A percentile compares a stretch with the other conserved stretches of the same genome.
Evolutionary conservation across 1,140 invertebrate species (phyloP).

Genomic region (Zaprionus gabonicus): DNA sequence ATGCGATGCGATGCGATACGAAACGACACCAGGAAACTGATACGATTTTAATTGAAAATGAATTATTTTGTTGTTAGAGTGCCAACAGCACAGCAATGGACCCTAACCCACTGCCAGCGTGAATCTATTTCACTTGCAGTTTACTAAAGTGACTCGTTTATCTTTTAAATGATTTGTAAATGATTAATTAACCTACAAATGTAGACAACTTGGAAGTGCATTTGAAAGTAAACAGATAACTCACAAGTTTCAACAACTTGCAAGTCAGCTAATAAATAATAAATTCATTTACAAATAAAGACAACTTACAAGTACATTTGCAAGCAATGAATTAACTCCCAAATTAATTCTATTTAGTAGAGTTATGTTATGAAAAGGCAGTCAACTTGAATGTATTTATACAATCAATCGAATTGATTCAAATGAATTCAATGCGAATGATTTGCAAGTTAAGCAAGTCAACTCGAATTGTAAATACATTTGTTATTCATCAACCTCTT

Average conservation of each 20-base stretch:
- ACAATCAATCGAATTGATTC: not conserved
- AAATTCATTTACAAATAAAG: not conserved
- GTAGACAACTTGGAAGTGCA: not conserved
- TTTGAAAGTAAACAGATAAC: not conserved
- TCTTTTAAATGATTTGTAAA: not conserved
- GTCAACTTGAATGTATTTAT: not conserved
- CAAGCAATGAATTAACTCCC: too few species aligned
- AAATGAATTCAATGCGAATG: not conserved
- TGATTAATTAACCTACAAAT: not conserved
- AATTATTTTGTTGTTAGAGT: conserved; percentile 79
- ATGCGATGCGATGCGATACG: not conserved
- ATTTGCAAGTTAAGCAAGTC: not conserved
- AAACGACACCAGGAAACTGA: conserved; percentile 53
- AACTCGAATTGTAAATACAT: not conserved
- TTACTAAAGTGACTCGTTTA: not conserved
- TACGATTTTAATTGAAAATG: conserved; percentile 83
- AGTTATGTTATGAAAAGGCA: too few species aligned
- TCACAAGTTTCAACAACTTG: not conserved
- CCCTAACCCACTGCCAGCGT: not conserved
- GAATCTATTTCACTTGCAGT: not conserved
- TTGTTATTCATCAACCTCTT: not conserved
- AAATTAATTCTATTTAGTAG: too few species aligned
- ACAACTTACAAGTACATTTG: too few species aligned
- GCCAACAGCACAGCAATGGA: conserved; percentile 22
- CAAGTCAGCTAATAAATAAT: not conserved